phyloP scores from a whole-genome alignment of 2,888 invertebrate genomes.

The Strigamia transsilvanica region DNA sequence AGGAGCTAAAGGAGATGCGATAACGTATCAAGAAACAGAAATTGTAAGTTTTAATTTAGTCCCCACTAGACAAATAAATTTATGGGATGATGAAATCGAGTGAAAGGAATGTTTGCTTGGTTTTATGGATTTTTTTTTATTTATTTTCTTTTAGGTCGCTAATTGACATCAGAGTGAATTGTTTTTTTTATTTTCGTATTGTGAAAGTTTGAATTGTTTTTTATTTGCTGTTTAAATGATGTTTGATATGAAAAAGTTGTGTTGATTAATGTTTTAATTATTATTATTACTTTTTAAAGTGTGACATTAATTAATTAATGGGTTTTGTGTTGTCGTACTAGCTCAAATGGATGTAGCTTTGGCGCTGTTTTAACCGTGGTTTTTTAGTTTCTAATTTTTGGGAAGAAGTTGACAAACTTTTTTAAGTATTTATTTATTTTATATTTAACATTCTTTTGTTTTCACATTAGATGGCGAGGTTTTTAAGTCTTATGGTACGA shows the following conservation, averaged over 20 bases:
- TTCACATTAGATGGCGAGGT: too few species aligned
- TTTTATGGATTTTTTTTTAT: slow-evolving; percentile 23
- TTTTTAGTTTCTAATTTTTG: too few species aligned
- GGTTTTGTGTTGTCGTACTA: not conserved
- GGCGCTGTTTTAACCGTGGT: too few species aligned
- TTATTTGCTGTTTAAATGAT: not conserved
- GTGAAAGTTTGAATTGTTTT: too few species aligned
- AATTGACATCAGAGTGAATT: slow-evolving; percentile 10
- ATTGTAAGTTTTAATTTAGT: slow-evolving; percentile 54
- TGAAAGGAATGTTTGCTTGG: slow-evolving; percentile 5
- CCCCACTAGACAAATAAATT: not conserved
- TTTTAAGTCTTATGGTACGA: too few species aligned
- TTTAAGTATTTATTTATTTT: too few species aligned
- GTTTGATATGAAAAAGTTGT: not conserved
- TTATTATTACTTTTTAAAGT: not conserved
- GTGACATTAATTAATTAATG: not conserved
- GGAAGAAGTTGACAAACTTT: too few species aligned
- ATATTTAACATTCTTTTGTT: too few species aligned
- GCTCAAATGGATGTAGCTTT: too few species aligned
- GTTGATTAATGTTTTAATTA: not conserved
- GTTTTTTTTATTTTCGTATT: not conserved
- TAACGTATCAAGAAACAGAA: slow-evolving; percentile 55
- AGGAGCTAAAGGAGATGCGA: slow-evolving; percentile 46
- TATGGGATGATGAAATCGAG: not conserved
- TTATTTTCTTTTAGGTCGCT: slow-evolving; percentile 40